These are phyloP conservation scores for Argyra leucocephala DNA, from an alignment of 2,888 invertebrate species.

Conservation along the genomic window DNA sequence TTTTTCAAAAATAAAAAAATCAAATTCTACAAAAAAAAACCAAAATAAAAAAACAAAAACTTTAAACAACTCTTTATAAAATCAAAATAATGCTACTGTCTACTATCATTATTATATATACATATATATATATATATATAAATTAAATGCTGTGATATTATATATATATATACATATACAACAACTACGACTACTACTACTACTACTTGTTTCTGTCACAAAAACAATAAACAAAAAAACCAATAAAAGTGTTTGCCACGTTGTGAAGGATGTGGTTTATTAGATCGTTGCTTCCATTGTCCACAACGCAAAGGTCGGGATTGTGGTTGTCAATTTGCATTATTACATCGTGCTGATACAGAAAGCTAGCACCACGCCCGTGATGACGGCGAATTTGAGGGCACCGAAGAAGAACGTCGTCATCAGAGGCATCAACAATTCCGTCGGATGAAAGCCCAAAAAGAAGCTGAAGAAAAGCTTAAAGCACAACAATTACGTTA, in stretches of 20 bases:
- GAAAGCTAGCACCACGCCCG: conserved; percentile 49
- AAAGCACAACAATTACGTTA: conserved; percentile 2
- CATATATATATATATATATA: too few species aligned
- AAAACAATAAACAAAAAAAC: not conserved
- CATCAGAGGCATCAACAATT: conserved; percentile 25
- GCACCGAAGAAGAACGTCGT: conserved; percentile 21
- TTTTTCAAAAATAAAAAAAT: too few species aligned
- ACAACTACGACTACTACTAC: too few species aligned
- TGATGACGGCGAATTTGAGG: conserved; percentile 25
- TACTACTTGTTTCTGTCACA: too few species aligned
- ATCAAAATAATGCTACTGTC: too few species aligned
- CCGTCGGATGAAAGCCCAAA: conserved; percentile 27
- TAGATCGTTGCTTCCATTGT: conserved; percentile 83
- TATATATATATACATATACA: too few species aligned
- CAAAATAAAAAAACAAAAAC: too few species aligned
- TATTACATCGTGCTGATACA: conserved; percentile 75
- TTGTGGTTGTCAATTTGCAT: conserved; percentile 83
- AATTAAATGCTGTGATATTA: too few species aligned
- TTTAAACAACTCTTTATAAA: too few species aligned
- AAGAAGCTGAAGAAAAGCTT: conserved; percentile 1
- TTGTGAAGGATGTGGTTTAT: conserved; percentile 76
- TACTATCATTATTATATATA: too few species aligned
- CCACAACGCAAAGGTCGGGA: conserved; percentile 68
- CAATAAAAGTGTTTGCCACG: conserved; percentile 46
- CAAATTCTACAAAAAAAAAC: too few species aligned